phyloP scores from a whole-genome alignment of 2,113 vertebrate species.

The Forbesichthys papilliferus region DNA sequence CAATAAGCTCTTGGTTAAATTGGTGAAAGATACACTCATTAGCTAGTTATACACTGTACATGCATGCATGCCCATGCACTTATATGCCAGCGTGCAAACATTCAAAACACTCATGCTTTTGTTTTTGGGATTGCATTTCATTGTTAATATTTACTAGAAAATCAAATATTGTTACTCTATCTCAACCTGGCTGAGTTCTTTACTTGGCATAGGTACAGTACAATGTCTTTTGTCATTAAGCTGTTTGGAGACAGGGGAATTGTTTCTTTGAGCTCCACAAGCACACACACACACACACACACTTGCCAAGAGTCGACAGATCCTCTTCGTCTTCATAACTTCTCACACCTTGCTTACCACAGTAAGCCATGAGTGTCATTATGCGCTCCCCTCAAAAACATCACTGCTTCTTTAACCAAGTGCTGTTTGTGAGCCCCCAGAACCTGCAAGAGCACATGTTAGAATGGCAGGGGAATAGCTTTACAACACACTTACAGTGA shows the following conservation, averaged over 20 bases:
- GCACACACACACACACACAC: too few relatives aligned
- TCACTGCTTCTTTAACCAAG: too few relatives aligned
- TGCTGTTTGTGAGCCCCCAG: too few relatives aligned
- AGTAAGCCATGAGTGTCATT: too few relatives aligned
- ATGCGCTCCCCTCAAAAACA: too few relatives aligned
- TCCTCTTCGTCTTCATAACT: background rate
- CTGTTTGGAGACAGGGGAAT: background rate
- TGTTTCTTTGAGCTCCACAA: background rate
- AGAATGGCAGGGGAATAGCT: too few relatives aligned
- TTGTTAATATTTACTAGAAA: background rate
- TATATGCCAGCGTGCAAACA: background rate
- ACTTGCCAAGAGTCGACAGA: background rate
- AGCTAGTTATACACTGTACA: background rate
- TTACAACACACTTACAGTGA: too few relatives aligned
- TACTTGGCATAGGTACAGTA: background rate
- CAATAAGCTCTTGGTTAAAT: slow-evolving; percentile 9
- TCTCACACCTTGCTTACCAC: too few relatives aligned
- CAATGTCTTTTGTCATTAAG: background rate
- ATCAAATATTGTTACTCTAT: slow-evolving; percentile 8
- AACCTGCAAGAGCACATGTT: too few relatives aligned
- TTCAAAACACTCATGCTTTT: background rate
- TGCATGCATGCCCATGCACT: background rate
- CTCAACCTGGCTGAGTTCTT: background rate
- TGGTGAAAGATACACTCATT: slow-evolving; percentile 28
- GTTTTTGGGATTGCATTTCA: too few relatives aligned